phyloP scores from a whole-genome alignment of 1,140 invertebrate species.

The Scaptodrosophila lebanonensis region DNA sequence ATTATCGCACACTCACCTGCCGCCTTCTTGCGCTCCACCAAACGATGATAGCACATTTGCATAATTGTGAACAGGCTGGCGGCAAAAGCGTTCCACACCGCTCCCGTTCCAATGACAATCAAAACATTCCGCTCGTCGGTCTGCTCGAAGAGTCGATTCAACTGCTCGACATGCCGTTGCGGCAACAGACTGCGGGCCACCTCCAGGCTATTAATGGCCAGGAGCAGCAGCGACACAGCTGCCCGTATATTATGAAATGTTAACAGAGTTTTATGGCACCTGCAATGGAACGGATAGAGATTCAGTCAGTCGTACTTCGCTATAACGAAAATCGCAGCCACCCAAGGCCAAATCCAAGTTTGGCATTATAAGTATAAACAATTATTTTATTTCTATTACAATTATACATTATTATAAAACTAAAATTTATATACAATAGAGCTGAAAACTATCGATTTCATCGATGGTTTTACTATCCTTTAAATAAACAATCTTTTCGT shows the following conservation, averaged over 20 bases:
- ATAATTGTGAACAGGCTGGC: conserved; percentile 57
- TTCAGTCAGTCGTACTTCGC: too few relatives aligned
- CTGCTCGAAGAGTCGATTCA: conserved; percentile 39
- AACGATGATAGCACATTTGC: conserved; percentile 69
- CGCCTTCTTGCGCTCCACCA: conserved; percentile 64
- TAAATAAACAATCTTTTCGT: too few relatives aligned
- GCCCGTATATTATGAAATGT: conserved; percentile 73
- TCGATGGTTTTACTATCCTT: too few relatives aligned
- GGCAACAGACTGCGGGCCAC: conserved; percentile 54
- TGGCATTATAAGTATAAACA: too few relatives aligned
- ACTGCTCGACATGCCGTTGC: conserved; percentile 13
- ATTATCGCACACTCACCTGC: conserved; percentile 43
- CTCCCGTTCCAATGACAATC: conserved; percentile 51
- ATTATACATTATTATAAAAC: too few relatives aligned
- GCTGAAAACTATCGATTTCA: too few relatives aligned
- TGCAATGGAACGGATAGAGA: conserved; percentile 36
- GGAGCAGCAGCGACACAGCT: conserved; percentile 46
- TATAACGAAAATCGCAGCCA: conserved; percentile 16
- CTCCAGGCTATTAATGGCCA: conserved; percentile 64
- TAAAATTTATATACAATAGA: too few relatives aligned
- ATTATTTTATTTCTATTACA: too few relatives aligned
- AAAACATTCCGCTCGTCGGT: conserved; percentile 44
- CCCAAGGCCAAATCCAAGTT: too few relatives aligned
- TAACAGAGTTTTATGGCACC: conserved; percentile 67
- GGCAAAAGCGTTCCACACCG: conserved; percentile 54